A percentile compares a stretch with the other conserved stretches of the same genome.
phyloP scores from a whole-genome alignment of 1,140 invertebrate genomes.

The Brachionus plicatilis region DNA sequence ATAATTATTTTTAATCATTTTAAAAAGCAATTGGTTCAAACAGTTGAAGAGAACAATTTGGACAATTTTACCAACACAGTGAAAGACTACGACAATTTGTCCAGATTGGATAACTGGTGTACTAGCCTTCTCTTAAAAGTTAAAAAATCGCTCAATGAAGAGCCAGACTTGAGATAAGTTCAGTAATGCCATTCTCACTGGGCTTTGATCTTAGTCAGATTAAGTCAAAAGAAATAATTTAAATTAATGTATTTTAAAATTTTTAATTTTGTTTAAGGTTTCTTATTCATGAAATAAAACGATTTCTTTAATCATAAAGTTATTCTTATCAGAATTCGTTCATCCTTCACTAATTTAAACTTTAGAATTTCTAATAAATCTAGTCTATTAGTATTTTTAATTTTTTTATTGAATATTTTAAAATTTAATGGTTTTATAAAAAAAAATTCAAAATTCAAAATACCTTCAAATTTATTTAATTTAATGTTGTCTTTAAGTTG shows the following conservation, averaged over 20 bases:
- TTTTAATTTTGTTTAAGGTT: not conserved
- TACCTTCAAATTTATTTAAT: not conserved
- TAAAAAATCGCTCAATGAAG: slow-evolving; percentile 36
- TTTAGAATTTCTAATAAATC: not conserved
- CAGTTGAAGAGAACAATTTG: slow-evolving; percentile 26
- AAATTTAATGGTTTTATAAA: not conserved
- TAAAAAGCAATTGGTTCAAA: slow-evolving; percentile 11
- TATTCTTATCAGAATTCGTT: not conserved
- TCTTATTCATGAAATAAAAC: not conserved
- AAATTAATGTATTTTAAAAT: not conserved
- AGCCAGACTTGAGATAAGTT: slow-evolving; percentile 36
- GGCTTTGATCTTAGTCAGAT: not conserved
- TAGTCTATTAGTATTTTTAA: not conserved
- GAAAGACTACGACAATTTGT: slow-evolving; percentile 37
- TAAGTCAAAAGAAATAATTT: not conserved
- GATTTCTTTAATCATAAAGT: not conserved
- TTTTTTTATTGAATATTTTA: not conserved
- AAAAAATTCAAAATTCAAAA: not conserved
- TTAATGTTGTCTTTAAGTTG: not conserved
- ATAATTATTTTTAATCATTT: not conserved
- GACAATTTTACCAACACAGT: slow-evolving; percentile 35
- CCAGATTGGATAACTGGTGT: slow-evolving; percentile 36
- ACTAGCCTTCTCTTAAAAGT: slow-evolving; percentile 22
- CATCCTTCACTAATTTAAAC: not conserved
- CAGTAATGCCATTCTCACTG: not conserved